Conservation (phyloP, 2,113 vertebrate genomes). For the Bos javanicus region DNA sequence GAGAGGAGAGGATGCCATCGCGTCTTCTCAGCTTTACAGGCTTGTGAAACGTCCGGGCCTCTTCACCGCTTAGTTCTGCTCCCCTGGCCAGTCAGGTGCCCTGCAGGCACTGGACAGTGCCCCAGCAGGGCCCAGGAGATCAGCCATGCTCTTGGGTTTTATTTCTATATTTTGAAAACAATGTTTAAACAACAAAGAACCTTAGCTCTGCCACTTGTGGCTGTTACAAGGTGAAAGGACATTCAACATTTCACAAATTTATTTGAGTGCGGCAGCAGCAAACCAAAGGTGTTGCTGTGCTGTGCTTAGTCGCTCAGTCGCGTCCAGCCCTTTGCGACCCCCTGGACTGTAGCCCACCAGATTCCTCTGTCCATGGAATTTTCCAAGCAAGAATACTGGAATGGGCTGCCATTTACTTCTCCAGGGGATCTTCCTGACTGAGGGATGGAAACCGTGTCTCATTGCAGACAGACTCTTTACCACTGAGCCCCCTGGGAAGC, state of each 20-base stretch:
- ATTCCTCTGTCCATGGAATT: background rate
- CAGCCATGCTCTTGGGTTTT: background rate
- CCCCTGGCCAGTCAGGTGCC: too few relatives aligned
- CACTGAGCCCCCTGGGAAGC: background rate
- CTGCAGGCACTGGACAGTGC: rapidly evolving
- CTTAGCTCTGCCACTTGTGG: background rate
- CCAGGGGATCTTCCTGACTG: background rate
- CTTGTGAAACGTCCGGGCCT: background rate
- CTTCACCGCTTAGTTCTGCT: background rate
- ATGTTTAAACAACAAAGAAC: background rate
- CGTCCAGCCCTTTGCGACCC: background rate
- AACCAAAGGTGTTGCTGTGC: too few relatives aligned
- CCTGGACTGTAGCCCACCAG: background rate
- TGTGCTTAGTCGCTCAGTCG: background rate
- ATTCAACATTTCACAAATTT: background rate
- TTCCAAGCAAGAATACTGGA: background rate
- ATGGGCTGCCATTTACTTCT: background rate
- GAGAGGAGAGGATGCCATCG: background rate
- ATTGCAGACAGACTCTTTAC: background rate
- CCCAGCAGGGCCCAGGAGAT: background rate
- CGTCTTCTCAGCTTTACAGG: background rate
- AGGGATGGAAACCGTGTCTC: background rate
- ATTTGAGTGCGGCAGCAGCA: too few relatives aligned
- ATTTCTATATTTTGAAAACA: background rate
- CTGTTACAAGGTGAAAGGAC: background rate